A percentile compares a stretch with the other conserved stretches of the same genome.
phyloP scores from a whole-genome alignment of 2,113 vertebrate species.

The Boulengeromyrus knoepffleri region DNA sequence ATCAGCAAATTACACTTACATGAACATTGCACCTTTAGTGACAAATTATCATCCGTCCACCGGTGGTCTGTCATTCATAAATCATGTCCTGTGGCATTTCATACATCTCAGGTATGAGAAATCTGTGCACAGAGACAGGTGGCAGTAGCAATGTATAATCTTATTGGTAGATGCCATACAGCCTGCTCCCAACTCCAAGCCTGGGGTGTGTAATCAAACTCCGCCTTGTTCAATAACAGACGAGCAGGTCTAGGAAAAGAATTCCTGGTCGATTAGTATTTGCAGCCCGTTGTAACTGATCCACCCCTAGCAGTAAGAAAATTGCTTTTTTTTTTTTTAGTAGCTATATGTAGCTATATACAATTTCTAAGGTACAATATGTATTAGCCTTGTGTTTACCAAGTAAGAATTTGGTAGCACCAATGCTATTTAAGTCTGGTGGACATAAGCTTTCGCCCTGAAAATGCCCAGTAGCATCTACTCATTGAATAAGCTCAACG shows the following conservation, averaged over 20 bases:
- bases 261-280: background rate
- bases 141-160: conserved; percentile 33
- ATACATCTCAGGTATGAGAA: conserved; percentile 46
- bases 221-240: conserved; percentile 32
- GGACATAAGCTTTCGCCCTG: background rate
- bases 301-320: background rate
- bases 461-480: background rate
- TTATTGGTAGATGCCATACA: conserved; percentile 41
- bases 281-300: background rate
- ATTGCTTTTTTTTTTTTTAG: background rate
- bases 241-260: background rate
- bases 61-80: conserved; percentile 48
- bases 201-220: conserved; percentile 23
- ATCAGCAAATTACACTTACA: background rate
- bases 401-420: background rate
- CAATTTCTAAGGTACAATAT: background rate
- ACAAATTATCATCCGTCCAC: conserved; percentile 40
- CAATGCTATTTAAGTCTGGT: background rate
- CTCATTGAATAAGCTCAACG: background rate
- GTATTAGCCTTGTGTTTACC: background rate
- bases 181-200: conserved; percentile 34
- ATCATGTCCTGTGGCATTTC: conserved; percentile 46
- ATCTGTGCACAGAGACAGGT: conserved; percentile 29
- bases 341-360: background rate
- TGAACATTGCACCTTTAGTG: conserved; percentile 34